Conservation (phyloP, 2,888 invertebrate genomes). For the Latrodectus hesperus region DNA sequence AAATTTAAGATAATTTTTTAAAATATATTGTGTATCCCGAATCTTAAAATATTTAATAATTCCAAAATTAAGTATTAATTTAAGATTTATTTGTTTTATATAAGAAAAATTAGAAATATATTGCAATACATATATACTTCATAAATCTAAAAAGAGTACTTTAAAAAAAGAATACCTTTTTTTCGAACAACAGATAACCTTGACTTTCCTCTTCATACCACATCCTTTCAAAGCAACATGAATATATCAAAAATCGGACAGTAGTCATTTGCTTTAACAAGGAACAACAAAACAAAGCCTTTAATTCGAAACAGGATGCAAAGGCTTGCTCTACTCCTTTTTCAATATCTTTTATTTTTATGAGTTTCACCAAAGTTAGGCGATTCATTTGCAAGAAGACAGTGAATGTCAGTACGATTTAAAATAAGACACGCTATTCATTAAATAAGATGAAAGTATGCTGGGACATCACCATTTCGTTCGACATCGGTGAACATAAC, state of each 20-base stretch:
- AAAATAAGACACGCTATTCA: constrained; percentile 18
- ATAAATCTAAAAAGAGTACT: no score
- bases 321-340: constrained; percentile 1
- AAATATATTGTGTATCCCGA: no score
- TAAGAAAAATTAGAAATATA: no score
- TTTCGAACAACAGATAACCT: no score
- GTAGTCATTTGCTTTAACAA: background rate
- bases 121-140: no score
- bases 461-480: constrained; percentile 31
- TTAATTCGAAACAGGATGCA: constrained; percentile 46
- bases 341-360: background rate
- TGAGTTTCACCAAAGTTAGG: background rate
- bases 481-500: constrained; percentile 29
- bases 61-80: no score
- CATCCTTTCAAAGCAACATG: background rate
- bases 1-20: no score
- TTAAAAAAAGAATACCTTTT: no score
- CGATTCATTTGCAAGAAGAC: constrained; percentile 5
- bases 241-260: background rate
- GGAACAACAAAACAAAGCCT: background rate
- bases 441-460: constrained; percentile 19
- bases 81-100: no score
- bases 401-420: background rate
- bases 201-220: no score
- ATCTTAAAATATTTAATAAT: no score